phyloP scores from a whole-genome alignment of 2,888 invertebrate species.

The Hyles lineata region DNA sequence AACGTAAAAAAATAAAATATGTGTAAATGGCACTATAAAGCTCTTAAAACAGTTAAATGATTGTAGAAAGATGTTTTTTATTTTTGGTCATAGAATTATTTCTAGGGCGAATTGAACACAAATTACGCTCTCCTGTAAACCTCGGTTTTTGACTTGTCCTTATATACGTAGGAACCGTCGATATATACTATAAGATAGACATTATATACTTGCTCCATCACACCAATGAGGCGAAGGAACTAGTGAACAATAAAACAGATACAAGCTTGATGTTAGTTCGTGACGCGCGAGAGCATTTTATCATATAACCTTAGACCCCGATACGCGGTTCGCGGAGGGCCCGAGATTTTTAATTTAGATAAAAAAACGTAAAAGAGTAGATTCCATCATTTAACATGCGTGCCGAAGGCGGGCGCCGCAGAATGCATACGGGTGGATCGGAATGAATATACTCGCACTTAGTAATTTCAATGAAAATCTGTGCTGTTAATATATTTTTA shows the following conservation, averaged over 20 bases:
- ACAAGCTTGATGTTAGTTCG: conserved; percentile 8
- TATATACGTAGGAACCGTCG: too few relatives aligned
- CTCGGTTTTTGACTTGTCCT: too few relatives aligned
- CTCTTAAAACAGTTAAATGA: too few relatives aligned
- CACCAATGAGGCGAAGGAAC: background rate
- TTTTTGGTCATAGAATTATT: too few relatives aligned
- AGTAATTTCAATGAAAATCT: background rate
- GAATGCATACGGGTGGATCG: conserved; percentile 18
- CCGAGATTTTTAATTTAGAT: conserved; percentile 76
- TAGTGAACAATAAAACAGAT: conserved; percentile 18
- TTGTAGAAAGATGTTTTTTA: too few relatives aligned
- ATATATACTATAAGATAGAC: too few relatives aligned
- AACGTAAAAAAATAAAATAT: too few relatives aligned
- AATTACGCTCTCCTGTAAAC: too few relatives aligned
- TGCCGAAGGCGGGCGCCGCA: conserved; percentile 25
- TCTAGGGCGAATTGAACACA: too few relatives aligned
- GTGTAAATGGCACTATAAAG: too few relatives aligned
- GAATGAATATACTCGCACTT: background rate
- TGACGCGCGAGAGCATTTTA: conserved; percentile 39
- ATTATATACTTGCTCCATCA: too few relatives aligned
- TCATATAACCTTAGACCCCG: conserved; percentile 59
- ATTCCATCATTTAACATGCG: conserved; percentile 61
- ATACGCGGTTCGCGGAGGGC: conserved; percentile 40
- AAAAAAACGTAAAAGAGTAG: conserved; percentile 61
- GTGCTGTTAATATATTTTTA: background rate